These are phyloP conservation scores for Cabera pusaria DNA, from an alignment of 2,888 invertebrate genomes.

Conservation along the genomic window DNA sequence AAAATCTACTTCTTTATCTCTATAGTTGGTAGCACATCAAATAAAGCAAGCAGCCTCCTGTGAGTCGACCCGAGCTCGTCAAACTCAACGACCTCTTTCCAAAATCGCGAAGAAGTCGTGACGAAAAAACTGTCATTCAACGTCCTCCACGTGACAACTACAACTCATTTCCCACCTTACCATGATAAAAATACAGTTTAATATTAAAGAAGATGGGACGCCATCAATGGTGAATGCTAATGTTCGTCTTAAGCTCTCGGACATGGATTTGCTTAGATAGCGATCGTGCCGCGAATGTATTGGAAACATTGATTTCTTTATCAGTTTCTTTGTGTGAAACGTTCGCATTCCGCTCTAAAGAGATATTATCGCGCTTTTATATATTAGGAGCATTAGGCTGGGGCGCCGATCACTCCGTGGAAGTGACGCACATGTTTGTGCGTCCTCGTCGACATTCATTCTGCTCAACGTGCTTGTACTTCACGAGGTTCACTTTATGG, in stretches of 20 bases:
- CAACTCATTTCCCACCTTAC: constrained; percentile 6
- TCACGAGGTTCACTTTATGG: no score
- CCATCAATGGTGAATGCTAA: constrained; percentile 36
- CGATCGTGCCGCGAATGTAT: constrained; percentile 43
- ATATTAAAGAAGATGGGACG: neutral
- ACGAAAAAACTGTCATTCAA: constrained; percentile 43
- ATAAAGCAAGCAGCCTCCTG: constrained; percentile 6
- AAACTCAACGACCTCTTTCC: constrained; percentile 40
- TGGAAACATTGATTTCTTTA: constrained; percentile 56
- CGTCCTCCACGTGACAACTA: constrained; percentile 5
- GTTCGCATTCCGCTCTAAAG: constrained; percentile 25
- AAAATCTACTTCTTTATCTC: no score
- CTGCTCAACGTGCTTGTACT: no score
- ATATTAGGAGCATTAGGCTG: constrained; percentile 9
- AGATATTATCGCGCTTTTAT: constrained; percentile 34
- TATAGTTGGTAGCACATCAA: no score
- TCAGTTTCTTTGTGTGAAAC: constrained; percentile 40
- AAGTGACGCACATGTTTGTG: no score
- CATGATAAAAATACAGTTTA: neutral
- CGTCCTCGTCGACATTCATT: no score
- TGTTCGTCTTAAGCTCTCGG: constrained; percentile 35
- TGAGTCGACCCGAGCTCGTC: constrained; percentile 26
- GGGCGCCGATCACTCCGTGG: no score
- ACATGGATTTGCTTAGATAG: constrained; percentile 44
- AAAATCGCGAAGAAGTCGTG: constrained; percentile 32